phyloP scores from a whole-genome alignment of 1,140 invertebrate species.

The Grapholita molesta region DNA sequence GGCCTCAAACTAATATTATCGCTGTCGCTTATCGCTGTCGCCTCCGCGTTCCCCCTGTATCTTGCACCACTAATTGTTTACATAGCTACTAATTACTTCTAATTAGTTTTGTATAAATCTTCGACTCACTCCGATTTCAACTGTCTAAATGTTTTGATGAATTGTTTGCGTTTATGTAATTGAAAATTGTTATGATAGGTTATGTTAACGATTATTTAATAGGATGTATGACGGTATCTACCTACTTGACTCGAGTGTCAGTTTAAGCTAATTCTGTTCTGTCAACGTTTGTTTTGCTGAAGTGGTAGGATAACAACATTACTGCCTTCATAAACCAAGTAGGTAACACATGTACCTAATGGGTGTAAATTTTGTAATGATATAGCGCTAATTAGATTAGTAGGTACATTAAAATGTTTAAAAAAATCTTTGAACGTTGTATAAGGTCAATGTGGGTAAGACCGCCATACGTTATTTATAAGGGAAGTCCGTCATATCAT shows the following conservation, averaged over 20 bases:
- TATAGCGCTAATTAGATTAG: too few relatives aligned
- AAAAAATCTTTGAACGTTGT: too few relatives aligned
- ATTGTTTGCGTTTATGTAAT: neutral
- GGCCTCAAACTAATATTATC: neutral
- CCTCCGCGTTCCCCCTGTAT: neutral
- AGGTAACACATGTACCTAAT: too few relatives aligned
- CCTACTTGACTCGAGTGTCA: neutral
- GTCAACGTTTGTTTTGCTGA: neutral
- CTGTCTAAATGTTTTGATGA: neutral
- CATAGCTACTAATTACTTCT: neutral
- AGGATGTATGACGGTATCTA: neutral
- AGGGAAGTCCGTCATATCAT: too few relatives aligned
- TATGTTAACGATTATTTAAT: neutral
- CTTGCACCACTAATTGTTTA: conserved; percentile 6
- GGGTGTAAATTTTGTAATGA: too few relatives aligned
- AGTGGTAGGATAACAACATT: too few relatives aligned
- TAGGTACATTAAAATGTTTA: too few relatives aligned
- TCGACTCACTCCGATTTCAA: neutral
- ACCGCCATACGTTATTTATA: too few relatives aligned
- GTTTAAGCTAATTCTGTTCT: neutral
- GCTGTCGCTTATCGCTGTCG: neutral
- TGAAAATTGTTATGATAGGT: neutral
- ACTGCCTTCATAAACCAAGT: too few relatives aligned
- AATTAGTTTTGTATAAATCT: neutral
- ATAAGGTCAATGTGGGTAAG: too few relatives aligned